Evolutionary conservation across 2,888 invertebrate genomes (phyloP).

Genomic region (Pyrochroa serraticornis): DNA sequence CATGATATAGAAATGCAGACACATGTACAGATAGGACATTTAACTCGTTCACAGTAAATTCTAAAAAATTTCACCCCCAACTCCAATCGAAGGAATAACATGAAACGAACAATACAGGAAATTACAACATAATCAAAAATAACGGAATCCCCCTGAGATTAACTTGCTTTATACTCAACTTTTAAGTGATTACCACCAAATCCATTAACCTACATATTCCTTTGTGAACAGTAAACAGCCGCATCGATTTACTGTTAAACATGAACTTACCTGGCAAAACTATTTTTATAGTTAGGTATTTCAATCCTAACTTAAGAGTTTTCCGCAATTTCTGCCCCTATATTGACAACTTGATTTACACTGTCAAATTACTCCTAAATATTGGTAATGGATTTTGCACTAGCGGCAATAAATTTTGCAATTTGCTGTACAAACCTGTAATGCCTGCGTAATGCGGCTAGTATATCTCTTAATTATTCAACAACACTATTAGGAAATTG

Average conservation of each 20-base stretch:
- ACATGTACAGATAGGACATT: constrained; percentile 5
- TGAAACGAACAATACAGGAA: no score
- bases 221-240: constrained; percentile 14
- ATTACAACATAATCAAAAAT: constrained; percentile 1
- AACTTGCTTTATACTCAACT: constrained; percentile 6
- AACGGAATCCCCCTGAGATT: constrained; percentile 1
- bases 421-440: constrained; percentile 1
- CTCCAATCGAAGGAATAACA: no score
- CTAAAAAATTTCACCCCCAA: not conserved
- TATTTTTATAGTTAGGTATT: not conserved
- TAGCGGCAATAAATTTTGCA: not conserved
- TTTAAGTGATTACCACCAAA: constrained; percentile 16
- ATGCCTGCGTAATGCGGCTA: not conserved
- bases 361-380: not conserved
- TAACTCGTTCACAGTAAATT: constrained; percentile 2
- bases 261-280: constrained; percentile 7
- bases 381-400: constrained; percentile 4
- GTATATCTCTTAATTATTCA: constrained; percentile 10
- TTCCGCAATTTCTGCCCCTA: not conserved
- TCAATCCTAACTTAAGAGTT: not conserved
- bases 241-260: constrained; percentile 11
- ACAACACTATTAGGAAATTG: constrained; percentile 20
- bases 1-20: constrained; percentile 25
- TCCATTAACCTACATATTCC: constrained; percentile 23
- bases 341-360: no score